A percentile compares a stretch with the other conserved stretches of the same genome.
phyloP scores from a whole-genome alignment of 2,888 invertebrate genomes.

The Cerastis rubricosa region DNA sequence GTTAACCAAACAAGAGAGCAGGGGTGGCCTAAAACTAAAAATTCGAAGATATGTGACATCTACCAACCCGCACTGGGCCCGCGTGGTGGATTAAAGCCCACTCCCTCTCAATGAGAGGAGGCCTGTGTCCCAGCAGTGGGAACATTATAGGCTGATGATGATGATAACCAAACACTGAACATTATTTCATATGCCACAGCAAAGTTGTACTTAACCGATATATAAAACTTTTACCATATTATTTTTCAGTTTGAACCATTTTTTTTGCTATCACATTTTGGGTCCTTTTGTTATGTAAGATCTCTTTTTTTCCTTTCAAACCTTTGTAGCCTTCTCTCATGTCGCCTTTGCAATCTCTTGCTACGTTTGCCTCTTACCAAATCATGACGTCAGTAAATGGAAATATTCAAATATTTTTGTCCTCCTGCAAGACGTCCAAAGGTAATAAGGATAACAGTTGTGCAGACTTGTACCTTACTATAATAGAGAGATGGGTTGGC shows the following conservation, averaged over 20 bases:
- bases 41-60: too few relatives aligned
- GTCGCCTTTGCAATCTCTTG: neutral
- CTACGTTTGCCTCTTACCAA: neutral
- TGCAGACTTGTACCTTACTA: conserved; percentile 38
- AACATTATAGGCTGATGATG: too few relatives aligned
- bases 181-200: neutral
- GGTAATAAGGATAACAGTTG: conserved; percentile 49
- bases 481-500: conserved; percentile 43
- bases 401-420: neutral
- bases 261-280: neutral
- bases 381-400: neutral
- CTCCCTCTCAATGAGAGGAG: too few relatives aligned
- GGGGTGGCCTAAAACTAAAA: too few relatives aligned
- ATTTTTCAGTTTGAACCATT: neutral
- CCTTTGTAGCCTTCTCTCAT: neutral
- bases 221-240: neutral
- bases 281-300: neutral
- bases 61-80: too few relatives aligned
- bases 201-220: neutral
- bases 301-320: neutral
- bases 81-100: too few relatives aligned
- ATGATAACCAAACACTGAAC: too few relatives aligned
- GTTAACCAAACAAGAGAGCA: too few relatives aligned
- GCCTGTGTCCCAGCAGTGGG: too few relatives aligned
- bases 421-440: conserved; percentile 15